Percentiles rank a stretch among this genome's conserved stretches.
These are phyloP conservation scores for Pterocles gutturalis DNA, from an alignment of 2,113 vertebrate genomes.

Conservation along the genomic window DNA sequence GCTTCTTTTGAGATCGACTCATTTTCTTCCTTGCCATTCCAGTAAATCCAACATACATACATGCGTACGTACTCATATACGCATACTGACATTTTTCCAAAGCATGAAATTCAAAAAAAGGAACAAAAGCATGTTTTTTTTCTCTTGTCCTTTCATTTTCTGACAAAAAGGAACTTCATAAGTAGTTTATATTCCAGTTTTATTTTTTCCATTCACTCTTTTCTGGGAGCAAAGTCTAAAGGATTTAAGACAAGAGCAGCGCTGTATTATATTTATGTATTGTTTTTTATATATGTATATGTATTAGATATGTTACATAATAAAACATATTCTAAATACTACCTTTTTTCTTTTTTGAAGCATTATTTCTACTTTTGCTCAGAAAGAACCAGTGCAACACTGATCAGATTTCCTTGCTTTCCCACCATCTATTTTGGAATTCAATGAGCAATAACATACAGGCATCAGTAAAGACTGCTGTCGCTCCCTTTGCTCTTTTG, in stretches of 20 bases:
- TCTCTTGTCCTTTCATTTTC: neutral
- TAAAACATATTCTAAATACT: neutral
- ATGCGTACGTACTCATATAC: neutral
- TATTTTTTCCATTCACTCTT: neutral
- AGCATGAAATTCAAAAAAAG: neutral
- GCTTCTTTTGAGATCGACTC: neutral
- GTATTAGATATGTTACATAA: neutral
- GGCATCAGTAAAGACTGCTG: neutral
- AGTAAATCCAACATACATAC: neutral
- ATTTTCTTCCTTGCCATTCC: constrained; percentile 15
- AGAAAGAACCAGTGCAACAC: neutral
- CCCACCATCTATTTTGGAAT: neutral
- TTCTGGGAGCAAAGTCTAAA: neutral
- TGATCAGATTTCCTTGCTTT: neutral
- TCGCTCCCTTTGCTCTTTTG: constrained; percentile 2
- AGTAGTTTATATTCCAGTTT: neutral
- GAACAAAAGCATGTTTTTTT: neutral
- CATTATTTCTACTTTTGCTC: neutral
- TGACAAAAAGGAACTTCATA: neutral
- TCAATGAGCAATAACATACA: neutral
- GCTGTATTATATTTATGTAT: neutral
- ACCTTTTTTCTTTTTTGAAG: too few species aligned
- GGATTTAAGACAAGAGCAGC: neutral
- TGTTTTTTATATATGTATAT: too few species aligned
- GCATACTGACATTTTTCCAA: neutral